A percentile compares a stretch with the other conserved stretches of the same genome.
These are phyloP conservation scores for Homalodisca vitripennis DNA, from an alignment of 1,140 invertebrate species.

Conservation along the genomic window DNA sequence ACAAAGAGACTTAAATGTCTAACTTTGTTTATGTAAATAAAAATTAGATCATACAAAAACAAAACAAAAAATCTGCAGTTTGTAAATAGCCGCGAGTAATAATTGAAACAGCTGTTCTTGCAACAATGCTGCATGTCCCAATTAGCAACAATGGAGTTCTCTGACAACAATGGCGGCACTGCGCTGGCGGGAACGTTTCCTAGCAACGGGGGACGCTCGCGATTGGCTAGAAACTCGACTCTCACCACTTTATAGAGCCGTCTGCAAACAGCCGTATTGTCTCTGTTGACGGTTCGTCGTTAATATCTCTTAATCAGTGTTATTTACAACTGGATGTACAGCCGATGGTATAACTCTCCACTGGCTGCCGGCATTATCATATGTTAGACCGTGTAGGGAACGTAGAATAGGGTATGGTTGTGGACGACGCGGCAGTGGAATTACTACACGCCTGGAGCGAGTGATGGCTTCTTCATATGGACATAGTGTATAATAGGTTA, in stretches of 20 bases:
- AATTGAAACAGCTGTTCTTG: background rate
- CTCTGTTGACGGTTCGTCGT: background rate
- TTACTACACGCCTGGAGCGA: no score
- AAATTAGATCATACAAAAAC: no score
- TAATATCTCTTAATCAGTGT: conserved; percentile 21
- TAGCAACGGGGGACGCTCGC: conserved; percentile 4
- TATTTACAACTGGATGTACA: background rate
- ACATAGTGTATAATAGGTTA: no score
- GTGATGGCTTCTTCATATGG: no score
- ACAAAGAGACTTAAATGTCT: no score
- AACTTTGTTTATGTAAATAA: no score
- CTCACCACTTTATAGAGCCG: conserved; percentile 14
- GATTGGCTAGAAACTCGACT: background rate
- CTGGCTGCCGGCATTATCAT: background rate
- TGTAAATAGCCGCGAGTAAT: background rate
- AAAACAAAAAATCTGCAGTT: no score
- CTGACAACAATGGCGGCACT: background rate
- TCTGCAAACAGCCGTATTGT: conserved; percentile 18
- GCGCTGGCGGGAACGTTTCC: background rate
- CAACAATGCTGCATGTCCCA: conserved; percentile 9
- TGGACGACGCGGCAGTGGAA: no score
- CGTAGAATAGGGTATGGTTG: no score
- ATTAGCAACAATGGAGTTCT: conserved; percentile 16
- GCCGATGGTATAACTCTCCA: no score
- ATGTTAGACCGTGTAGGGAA: no score